phyloP scores from a whole-genome alignment of 2,113 vertebrate species.

The Rutilus rutilus region DNA sequence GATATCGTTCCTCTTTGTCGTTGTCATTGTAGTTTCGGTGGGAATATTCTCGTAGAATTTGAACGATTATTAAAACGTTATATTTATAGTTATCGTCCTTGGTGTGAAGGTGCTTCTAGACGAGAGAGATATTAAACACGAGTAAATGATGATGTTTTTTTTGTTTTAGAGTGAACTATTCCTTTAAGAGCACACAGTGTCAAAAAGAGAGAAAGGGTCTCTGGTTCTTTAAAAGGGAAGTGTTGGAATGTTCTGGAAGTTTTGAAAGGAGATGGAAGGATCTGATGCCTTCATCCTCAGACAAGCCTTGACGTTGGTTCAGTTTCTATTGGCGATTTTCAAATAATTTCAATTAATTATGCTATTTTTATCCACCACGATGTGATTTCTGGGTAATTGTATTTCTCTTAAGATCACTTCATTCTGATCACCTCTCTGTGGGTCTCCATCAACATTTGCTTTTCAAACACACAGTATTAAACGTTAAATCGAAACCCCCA shows the following conservation, averaged over 20 bases:
- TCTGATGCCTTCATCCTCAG: neutral
- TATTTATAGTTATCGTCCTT: neutral
- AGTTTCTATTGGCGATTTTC: conserved; percentile 17
- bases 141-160: neutral
- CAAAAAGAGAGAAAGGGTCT: neutral
- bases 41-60: neutral
- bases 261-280: neutral
- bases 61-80: neutral
- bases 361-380: neutral
- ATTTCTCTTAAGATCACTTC: neutral
- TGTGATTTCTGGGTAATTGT: conserved; percentile 15
- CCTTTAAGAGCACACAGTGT: neutral
- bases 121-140: neutral
- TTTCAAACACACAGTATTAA: neutral
- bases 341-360: neutral
- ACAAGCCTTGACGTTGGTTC: neutral
- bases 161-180: neutral
- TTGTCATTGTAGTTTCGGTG: neutral
- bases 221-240: neutral
- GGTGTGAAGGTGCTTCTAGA: neutral
- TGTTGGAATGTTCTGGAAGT: conserved; percentile 23
- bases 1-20: neutral
- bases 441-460: neutral
- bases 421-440: neutral
- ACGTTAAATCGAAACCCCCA: neutral